These are phyloP conservation scores for Podilymbus podiceps DNA, from an alignment of 2,113 vertebrate genomes.

Conservation along the genomic window DNA sequence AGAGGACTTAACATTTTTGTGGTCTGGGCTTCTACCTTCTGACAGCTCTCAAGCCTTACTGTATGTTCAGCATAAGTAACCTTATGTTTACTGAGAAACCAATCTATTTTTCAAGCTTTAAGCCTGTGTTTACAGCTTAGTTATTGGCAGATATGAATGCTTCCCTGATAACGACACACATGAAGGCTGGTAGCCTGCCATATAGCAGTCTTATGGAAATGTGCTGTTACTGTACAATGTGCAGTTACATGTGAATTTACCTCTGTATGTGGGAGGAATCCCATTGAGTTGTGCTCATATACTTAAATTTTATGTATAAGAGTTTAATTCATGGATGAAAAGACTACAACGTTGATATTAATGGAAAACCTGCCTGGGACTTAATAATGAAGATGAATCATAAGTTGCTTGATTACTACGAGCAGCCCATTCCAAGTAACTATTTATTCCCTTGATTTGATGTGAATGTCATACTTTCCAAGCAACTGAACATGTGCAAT, in stretches of 20 bases:
- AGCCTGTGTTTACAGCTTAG: not conserved
- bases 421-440: not conserved
- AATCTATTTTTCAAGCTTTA: conserved; percentile 1
- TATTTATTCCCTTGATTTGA: not conserved
- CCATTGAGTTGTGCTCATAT: not conserved
- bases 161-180: not conserved
- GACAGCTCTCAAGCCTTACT: not conserved
- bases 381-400: not conserved
- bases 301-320: not conserved
- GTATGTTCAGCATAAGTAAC: not conserved
- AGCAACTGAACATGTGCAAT: not conserved
- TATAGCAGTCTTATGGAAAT: not conserved
- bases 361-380: not conserved
- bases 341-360: not conserved
- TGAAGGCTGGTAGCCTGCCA: not conserved
- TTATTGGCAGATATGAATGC: not conserved
- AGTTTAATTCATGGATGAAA: not conserved
- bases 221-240: not conserved
- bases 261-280: not conserved
- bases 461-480: not conserved
- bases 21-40: not conserved
- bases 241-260: not conserved
- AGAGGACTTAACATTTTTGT: not conserved
- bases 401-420: not conserved
- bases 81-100: not conserved